Conservation (phyloP, 2,888 invertebrate species). For the Zhengitettix transpicula region DNA sequence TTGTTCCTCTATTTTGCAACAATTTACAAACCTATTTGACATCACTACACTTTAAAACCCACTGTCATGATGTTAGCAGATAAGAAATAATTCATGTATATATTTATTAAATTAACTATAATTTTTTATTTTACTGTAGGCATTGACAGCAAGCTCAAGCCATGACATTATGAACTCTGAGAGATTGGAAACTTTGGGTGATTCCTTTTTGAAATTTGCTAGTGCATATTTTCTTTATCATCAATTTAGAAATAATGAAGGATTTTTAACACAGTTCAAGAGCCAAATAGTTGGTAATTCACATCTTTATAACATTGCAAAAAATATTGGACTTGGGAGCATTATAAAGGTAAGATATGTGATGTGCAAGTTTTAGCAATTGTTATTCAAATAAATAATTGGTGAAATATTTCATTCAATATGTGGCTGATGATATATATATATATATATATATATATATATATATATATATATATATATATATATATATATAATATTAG, state of each 20-base stretch:
- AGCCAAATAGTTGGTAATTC: constrained; percentile 60
- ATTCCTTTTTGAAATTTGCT: constrained; percentile 72
- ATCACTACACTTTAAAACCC: no score
- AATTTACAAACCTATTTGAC: no score
- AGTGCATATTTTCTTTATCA: constrained; percentile 55
- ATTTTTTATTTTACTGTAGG: constrained; percentile 23
- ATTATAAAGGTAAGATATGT: constrained; percentile 30
- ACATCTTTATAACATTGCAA: constrained; percentile 66
- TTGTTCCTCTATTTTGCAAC: no score
- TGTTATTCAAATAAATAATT: no score
- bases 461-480: neutral
- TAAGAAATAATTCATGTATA: no score
- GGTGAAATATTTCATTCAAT: no score
- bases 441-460: neutral
- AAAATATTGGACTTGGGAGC: constrained; percentile 35
- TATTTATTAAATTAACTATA: no score
- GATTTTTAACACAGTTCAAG: constrained; percentile 58
- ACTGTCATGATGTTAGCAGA: no score
- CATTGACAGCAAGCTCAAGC: constrained; percentile 53
- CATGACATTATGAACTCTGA: constrained; percentile 67
- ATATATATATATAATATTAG: no score
- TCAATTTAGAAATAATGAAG: constrained; percentile 58
- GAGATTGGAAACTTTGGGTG: constrained; percentile 73
- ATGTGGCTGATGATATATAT: neutral
- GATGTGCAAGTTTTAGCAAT: no score